Conservation (phyloP, 2,797 vertebrate genomes). For the Sphenopsis melanotis region DNA sequence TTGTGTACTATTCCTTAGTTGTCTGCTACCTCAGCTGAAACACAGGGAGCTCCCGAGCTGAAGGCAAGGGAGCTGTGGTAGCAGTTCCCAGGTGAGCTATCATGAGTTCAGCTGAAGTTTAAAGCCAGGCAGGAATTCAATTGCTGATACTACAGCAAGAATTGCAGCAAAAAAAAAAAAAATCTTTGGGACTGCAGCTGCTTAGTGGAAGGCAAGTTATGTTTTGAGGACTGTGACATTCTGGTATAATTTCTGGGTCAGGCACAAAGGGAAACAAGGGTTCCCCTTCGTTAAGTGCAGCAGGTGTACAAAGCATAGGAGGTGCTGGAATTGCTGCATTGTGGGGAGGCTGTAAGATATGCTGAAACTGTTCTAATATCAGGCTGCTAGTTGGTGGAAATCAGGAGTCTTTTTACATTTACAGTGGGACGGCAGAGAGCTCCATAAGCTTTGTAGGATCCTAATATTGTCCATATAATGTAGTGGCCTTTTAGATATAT, state of each 20-base stretch:
- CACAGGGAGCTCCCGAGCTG: not conserved
- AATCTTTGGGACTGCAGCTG: not conserved
- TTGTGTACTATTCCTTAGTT: not conserved
- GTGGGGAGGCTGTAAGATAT: not conserved
- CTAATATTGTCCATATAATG: not conserved
- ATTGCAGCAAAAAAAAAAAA: not conserved
- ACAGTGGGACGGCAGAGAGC: not conserved
- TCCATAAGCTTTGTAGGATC: not conserved
- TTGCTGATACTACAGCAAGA: not conserved
- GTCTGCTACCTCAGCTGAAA: not conserved
- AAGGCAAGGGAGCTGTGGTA: not conserved
- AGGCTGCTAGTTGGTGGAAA: not conserved
- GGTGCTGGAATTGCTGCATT: not conserved
- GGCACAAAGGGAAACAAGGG: not conserved
- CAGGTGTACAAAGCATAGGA: not conserved
- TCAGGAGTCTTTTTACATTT: not conserved
- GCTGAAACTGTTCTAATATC: not conserved
- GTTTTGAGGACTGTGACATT: not conserved
- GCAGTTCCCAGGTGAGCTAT: not conserved
- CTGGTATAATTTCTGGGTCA: not conserved
- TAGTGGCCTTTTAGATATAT: not conserved
- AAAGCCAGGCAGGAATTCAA: not conserved
- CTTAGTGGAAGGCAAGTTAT: not conserved
- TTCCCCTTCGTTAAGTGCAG: not conserved
- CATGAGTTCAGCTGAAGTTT: not conserved